Evolutionary conservation across 2,113 vertebrate species (phyloP).

Genomic region (human (Homo sapiens)): GRCh38 chr4:129390501-129391000

Average conservation of each 20-base stretch:
- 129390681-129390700: background rate
- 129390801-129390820: background rate
- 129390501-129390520: background rate
- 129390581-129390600: background rate
- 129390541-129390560: background rate
- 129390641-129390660: background rate
- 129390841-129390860: background rate
- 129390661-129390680: background rate
- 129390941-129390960: background rate
- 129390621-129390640: background rate
- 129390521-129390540: background rate
- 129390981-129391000: background rate
- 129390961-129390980: background rate
- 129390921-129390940: background rate
- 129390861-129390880: background rate
- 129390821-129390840: background rate
- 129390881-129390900: background rate
- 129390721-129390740: background rate
- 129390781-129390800: background rate
- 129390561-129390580: constrained; percentile 16
- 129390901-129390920: background rate
- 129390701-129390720: background rate
- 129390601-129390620: background rate
- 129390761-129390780: background rate
- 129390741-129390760: background rate